Conservation (phyloP, 2,113 vertebrate genomes). For the Barbus barbus region DNA sequence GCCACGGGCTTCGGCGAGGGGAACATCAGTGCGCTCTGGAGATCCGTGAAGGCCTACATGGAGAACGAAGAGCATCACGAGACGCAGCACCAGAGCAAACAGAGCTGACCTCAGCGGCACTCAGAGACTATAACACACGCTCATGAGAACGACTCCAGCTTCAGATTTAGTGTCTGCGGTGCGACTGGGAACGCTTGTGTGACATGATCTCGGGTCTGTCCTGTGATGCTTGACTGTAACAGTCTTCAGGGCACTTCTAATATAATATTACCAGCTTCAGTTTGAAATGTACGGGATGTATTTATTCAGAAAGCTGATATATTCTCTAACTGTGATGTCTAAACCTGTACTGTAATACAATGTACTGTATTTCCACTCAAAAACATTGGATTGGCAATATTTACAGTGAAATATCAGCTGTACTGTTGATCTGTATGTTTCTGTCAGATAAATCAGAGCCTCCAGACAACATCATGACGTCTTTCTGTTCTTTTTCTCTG, state of each 20-base stretch:
- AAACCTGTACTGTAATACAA: background rate
- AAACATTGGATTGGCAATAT: too few species aligned
- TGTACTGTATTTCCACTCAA: background rate
- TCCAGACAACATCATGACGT: too few species aligned
- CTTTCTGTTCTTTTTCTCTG: too few species aligned
- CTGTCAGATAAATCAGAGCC: background rate
- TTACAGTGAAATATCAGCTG: background rate
- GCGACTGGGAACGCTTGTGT: too few species aligned
- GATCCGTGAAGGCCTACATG: conserved; percentile 84
- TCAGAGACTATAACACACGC: background rate
- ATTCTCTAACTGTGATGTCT: background rate
- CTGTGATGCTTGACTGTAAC: background rate
- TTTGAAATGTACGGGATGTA: background rate
- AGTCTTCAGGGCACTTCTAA: background rate
- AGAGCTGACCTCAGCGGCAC: background rate
- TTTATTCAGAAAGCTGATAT: background rate
- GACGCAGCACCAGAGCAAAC: background rate
- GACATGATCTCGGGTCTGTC: background rate
- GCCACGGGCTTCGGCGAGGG: conserved; percentile 88
- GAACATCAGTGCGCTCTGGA: conserved; percentile 91
- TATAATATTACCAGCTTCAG: background rate
- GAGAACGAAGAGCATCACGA: conserved; percentile 58
- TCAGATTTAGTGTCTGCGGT: background rate
- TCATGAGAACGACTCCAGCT: background rate
- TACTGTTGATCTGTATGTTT: background rate